phyloP scores from a whole-genome alignment of 2,888 invertebrate species.

The Mantis religiosa region DNA sequence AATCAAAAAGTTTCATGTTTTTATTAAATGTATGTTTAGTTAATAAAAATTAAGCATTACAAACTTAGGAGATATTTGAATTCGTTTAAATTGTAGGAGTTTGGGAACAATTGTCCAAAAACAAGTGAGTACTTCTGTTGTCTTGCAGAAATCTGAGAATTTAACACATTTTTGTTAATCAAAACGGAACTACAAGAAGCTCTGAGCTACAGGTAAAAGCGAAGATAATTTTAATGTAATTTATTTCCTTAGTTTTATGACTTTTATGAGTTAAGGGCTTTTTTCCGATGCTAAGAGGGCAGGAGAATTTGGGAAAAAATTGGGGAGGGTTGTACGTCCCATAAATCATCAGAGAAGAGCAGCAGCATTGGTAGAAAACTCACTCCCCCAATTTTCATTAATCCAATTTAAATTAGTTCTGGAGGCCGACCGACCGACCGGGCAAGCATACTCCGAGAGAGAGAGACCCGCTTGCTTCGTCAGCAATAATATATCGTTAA shows the following conservation, averaged over 20 bases:
- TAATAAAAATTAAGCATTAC: no score
- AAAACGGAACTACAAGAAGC: neutral
- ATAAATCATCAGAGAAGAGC: slow-evolving; percentile 7
- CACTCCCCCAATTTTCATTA: slow-evolving; percentile 19
- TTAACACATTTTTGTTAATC: neutral
- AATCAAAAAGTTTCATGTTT: no score
- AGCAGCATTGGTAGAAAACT: slow-evolving; percentile 1
- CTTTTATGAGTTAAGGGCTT: neutral
- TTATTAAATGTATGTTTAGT: no score
- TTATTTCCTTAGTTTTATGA: neutral
- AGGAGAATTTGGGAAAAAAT: neutral
- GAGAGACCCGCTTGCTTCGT: neutral
- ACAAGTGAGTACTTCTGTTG: no score
- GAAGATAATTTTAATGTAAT: neutral
- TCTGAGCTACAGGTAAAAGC: neutral
- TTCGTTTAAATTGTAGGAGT: no score
- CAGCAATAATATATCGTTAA: slow-evolving; percentile 4
- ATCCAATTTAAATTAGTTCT: slow-evolving; percentile 24
- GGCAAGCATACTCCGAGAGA: neutral
- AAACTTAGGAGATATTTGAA: no score
- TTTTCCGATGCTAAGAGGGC: neutral
- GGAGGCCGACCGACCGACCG: no score
- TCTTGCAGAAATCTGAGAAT: no score
- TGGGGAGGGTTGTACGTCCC: neutral
- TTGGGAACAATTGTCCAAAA: no score